These are phyloP conservation scores for Melanerpes formicivorus DNA, from an alignment of 2,113 vertebrate species.

Conservation along the genomic window DNA sequence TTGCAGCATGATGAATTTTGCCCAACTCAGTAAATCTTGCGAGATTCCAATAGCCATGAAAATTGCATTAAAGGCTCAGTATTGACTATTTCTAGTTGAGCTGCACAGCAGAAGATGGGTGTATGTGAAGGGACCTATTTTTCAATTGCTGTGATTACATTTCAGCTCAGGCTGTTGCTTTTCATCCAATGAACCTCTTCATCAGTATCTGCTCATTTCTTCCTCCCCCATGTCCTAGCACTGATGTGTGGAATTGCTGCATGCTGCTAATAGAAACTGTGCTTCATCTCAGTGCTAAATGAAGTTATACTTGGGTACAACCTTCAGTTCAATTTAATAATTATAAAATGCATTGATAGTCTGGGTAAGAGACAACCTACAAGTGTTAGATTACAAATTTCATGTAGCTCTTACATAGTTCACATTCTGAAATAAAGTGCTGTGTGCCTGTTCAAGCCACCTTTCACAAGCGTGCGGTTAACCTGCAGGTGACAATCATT, in stretches of 20 bases:
- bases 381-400: not conserved
- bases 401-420: not conserved
- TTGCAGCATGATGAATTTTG: not conserved
- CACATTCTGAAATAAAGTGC: not conserved
- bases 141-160: not conserved
- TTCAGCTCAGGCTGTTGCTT: not conserved
- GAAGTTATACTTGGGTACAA: not conserved
- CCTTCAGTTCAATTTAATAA: not conserved
- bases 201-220: not conserved
- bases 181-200: not conserved
- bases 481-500: rapidly evolving
- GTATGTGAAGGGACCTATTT: not conserved
- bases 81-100: not conserved
- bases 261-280: not conserved
- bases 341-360: not conserved
- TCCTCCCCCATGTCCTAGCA: not conserved
- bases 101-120: not conserved
- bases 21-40: not conserved
- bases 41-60: not conserved
- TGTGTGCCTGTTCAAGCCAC: not conserved
- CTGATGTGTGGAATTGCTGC: not conserved
- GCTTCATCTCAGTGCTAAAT: not conserved
- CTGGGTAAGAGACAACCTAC: not conserved
- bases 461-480: not conserved
- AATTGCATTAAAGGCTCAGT: not conserved